A percentile compares a stretch with the other conserved stretches of the same genome.
Evolutionary conservation across 2,113 vertebrate species (phyloP).

Genomic region (Lepidothrix coronata): DNA sequence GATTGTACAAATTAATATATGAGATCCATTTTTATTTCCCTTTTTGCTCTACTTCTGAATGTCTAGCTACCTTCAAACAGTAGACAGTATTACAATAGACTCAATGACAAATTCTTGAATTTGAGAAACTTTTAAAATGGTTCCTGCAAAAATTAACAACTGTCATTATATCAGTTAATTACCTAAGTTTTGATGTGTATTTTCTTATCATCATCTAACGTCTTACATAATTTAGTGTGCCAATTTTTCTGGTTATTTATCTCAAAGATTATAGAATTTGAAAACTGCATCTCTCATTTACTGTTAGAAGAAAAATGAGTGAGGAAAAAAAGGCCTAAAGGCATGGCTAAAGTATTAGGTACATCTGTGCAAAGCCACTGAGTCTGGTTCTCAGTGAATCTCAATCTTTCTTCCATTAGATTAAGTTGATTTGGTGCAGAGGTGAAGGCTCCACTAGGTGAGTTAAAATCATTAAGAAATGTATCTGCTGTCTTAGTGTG

Average conservation of each 20-base stretch:
- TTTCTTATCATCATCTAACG: background rate
- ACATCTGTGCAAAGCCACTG: background rate
- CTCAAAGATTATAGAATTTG: background rate
- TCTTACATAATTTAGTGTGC: background rate
- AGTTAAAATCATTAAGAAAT: background rate
- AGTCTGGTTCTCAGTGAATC: background rate
- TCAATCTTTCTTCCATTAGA: background rate
- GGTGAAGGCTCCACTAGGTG: background rate
- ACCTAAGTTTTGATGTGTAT: background rate
- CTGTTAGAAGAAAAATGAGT: background rate
- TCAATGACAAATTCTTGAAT: background rate
- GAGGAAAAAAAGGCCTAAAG: background rate
- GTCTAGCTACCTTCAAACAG: background rate
- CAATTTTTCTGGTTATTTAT: background rate
- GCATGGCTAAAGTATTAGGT: background rate
- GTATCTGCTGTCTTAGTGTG: background rate
- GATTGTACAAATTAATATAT: slow-evolving; percentile 26
- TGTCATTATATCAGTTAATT: background rate
- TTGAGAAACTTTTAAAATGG: background rate
- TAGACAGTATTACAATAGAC: background rate
- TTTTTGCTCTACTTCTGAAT: background rate
- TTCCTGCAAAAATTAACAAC: background rate
- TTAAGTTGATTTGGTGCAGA: background rate
- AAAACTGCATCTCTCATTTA: background rate
- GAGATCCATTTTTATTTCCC: background rate